phyloP scores from a whole-genome alignment of 2,113 vertebrate species.

The Silurus meridionalis region DNA sequence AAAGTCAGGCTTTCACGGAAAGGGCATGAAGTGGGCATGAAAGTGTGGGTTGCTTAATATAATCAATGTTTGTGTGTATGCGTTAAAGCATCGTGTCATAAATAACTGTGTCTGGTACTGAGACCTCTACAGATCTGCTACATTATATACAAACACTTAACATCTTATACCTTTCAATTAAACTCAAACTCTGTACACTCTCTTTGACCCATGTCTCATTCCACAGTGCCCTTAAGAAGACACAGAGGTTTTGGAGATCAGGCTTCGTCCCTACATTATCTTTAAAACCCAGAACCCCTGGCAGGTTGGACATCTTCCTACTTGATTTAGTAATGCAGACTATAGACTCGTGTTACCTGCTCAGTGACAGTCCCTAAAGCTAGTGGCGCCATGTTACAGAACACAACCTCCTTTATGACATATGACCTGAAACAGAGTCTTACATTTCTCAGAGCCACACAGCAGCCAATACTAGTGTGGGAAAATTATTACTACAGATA shows the following conservation, averaged over 20 bases:
- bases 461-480: conserved; percentile 17
- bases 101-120: conserved; percentile 47
- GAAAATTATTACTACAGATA: conserved; percentile 39
- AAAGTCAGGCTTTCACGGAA: conserved; percentile 26
- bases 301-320: background rate
- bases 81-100: conserved; percentile 51
- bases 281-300: background rate
- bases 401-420: conserved; percentile 20
- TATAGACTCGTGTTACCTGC: background rate
- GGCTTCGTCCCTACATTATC: background rate
- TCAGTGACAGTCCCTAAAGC: conserved; percentile 14
- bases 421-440: conserved; percentile 47
- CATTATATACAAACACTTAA: conserved; percentile 49
- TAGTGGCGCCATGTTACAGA: conserved; percentile 19
- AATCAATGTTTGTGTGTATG: background rate
- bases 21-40: conserved; percentile 28
- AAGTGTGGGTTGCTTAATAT: conserved; percentile 37
- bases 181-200: conserved; percentile 29
- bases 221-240: background rate
- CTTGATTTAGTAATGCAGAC: conserved; percentile 9
- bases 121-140: conserved; percentile 49
- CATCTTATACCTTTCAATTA: background rate
- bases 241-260: background rate
- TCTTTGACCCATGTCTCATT: background rate
- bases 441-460: conserved; percentile 31